phyloP scores from a whole-genome alignment of 1,140 invertebrate species.

The Zaprionus ornatus region DNA sequence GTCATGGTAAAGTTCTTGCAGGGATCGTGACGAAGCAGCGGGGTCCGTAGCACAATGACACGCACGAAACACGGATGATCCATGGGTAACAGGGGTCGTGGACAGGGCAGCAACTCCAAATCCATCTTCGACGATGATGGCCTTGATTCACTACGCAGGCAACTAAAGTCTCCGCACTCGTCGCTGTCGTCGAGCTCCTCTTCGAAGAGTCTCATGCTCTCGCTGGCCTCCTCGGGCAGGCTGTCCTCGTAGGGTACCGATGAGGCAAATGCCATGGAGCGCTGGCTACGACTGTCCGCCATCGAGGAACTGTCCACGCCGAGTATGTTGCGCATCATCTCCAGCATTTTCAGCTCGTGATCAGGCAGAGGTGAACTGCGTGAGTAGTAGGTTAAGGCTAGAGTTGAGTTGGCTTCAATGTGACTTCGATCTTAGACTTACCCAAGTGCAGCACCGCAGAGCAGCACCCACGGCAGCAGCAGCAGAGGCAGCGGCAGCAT shows the following conservation, averaged over 20 bases:
- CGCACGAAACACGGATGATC: slow-evolving; percentile 64
- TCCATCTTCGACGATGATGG: neutral
- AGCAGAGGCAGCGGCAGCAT: slow-evolving; percentile 23
- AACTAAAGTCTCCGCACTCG: slow-evolving; percentile 44
- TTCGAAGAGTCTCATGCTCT: slow-evolving; percentile 27
- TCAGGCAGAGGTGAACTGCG: slow-evolving; percentile 51
- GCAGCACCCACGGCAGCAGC: slow-evolving; percentile 38
- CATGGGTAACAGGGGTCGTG: slow-evolving; percentile 28
- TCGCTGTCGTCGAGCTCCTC: slow-evolving; percentile 43
- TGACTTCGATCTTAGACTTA: slow-evolving; percentile 31
- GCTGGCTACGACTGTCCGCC: slow-evolving; percentile 28
- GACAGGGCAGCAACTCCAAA: slow-evolving; percentile 1
- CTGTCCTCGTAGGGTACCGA: slow-evolving; percentile 60
- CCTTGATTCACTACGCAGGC: neutral
- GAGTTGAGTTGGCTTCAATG: neutral
- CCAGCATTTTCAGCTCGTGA: slow-evolving; percentile 56
- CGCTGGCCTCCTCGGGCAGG: slow-evolving; percentile 15
- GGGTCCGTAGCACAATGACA: slow-evolving; percentile 51
- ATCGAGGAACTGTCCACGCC: slow-evolving; percentile 42
- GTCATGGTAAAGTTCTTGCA: slow-evolving; percentile 54
- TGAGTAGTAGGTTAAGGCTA: neutral
- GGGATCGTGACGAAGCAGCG: slow-evolving; percentile 52
- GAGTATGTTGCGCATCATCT: slow-evolving; percentile 56
- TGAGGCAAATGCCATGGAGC: slow-evolving; percentile 38
- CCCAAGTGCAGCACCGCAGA: slow-evolving; percentile 36